phyloP scores from a whole-genome alignment of 2,113 vertebrate species.

The Vombatus ursinus region DNA sequence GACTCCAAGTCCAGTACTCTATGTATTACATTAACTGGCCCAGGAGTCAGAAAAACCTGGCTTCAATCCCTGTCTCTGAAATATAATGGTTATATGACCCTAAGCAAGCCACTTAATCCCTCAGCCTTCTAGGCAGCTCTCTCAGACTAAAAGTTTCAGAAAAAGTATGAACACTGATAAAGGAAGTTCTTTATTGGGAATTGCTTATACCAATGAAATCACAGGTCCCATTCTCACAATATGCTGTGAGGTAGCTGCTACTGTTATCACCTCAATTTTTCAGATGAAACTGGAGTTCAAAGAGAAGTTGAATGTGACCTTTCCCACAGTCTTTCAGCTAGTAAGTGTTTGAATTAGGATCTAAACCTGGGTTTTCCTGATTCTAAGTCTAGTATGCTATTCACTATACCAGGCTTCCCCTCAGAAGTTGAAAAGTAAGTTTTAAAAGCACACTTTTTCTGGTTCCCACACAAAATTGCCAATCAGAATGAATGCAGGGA shows the following conservation, averaged over 20 bases:
- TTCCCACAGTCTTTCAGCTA: neutral
- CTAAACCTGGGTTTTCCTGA: neutral
- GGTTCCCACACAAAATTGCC: neutral
- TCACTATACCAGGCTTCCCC: neutral
- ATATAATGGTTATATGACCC: neutral
- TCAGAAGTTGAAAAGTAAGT: neutral
- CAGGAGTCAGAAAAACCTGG: neutral
- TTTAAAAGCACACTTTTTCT: neutral
- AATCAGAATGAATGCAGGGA: neutral
- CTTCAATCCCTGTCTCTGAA: neutral
- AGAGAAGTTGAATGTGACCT: neutral
- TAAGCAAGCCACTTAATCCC: neutral
- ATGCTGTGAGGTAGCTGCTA: neutral
- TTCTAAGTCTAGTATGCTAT: neutral
- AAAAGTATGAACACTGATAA: neutral
- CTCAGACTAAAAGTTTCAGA: neutral
- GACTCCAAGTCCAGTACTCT: neutral
- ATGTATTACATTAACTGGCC: neutral
- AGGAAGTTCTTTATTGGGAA: neutral
- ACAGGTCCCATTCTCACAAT: neutral
- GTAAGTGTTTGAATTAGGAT: neutral
- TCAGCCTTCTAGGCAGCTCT: neutral
- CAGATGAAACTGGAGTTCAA: neutral
- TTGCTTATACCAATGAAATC: neutral
- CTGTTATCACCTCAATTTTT: neutral